Evolutionary conservation across 2,888 invertebrate genomes (phyloP).

Genomic region (Folsomia candida): DNA sequence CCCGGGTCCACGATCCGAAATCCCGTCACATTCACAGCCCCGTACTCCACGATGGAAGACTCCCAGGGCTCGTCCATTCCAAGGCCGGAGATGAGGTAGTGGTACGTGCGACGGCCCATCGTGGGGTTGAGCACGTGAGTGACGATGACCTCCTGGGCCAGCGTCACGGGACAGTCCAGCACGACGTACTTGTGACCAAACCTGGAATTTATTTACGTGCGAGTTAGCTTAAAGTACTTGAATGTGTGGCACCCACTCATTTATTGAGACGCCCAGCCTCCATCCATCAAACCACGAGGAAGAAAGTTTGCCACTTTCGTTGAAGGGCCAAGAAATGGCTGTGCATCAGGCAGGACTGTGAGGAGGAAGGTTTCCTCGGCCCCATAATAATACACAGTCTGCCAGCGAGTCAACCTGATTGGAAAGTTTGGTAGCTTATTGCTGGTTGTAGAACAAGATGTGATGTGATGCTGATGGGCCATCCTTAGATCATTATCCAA

Average conservation of each 20-base stretch:
- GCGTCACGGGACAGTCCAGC: slow-evolving; percentile 82
- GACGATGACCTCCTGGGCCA: slow-evolving; percentile 85
- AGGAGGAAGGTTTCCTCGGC: neutral
- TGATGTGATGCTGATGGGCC: neutral
- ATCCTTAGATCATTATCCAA: neutral
- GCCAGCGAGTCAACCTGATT: neutral
- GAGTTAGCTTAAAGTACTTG: too few relatives aligned
- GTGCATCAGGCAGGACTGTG: neutral
- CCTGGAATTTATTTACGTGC: too few relatives aligned
- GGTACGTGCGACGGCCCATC: slow-evolving; percentile 84
- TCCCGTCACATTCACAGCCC: slow-evolving; percentile 97
- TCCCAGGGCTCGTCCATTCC: slow-evolving; percentile 97
- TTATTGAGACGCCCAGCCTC: too few relatives aligned
- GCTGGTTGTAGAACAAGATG: neutral
- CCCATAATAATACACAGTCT: neutral
- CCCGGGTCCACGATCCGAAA: slow-evolving; percentile 89
- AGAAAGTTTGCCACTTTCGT: neutral
- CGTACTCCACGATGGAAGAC: slow-evolving; percentile 90
- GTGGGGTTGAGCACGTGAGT: slow-evolving; percentile 84
- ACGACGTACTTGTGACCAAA: slow-evolving; percentile 87
- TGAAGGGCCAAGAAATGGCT: neutral
- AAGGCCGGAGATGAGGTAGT: slow-evolving; percentile 85
- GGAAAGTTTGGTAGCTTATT: neutral
- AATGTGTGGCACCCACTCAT: too few relatives aligned
- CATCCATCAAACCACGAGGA: too few relatives aligned